Conservation (phyloP, 2,888 invertebrate species). For the Crepidodera aurea region DNA sequence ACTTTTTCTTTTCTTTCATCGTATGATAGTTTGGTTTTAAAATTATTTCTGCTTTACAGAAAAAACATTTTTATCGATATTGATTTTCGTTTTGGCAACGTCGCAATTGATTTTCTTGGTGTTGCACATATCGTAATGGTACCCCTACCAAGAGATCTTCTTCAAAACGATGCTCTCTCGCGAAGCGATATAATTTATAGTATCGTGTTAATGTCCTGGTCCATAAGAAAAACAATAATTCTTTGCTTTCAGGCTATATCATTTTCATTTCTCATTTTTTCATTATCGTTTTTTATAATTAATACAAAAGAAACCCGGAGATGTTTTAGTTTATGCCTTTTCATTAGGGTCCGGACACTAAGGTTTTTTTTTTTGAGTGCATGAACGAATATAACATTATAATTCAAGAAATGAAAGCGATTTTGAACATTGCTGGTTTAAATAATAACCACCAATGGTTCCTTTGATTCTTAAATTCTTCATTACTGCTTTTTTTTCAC, state of each 20-base stretch:
- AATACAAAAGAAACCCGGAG: slow-evolving; percentile 45
- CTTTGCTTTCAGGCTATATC: slow-evolving; percentile 47
- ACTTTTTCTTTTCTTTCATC: too few species aligned
- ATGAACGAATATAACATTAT: too few species aligned
- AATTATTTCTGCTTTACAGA: too few species aligned
- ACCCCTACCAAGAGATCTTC: slow-evolving; percentile 39
- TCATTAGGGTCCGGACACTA: slow-evolving; percentile 39
- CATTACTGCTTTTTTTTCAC: too few species aligned
- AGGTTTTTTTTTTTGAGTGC: neutral
- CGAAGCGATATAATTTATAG: slow-evolving; percentile 52
- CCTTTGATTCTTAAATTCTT: too few species aligned
- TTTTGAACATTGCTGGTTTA: neutral
- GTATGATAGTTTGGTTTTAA: too few species aligned
- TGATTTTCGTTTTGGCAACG: neutral
- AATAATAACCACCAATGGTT: too few species aligned
- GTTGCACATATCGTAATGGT: slow-evolving; percentile 43
- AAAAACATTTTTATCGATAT: too few species aligned
- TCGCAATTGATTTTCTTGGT: slow-evolving; percentile 28
- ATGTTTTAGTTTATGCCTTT: slow-evolving; percentile 42
- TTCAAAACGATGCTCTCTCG: slow-evolving; percentile 45
- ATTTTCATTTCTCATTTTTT: slow-evolving; percentile 48
- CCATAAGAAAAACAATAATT: slow-evolving; percentile 54
- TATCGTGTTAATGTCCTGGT: slow-evolving; percentile 52
- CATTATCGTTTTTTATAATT: slow-evolving; percentile 48
- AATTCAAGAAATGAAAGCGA: too few species aligned